phyloP scores from a whole-genome alignment of 2,888 invertebrate species.

The Macrophya annulata region DNA sequence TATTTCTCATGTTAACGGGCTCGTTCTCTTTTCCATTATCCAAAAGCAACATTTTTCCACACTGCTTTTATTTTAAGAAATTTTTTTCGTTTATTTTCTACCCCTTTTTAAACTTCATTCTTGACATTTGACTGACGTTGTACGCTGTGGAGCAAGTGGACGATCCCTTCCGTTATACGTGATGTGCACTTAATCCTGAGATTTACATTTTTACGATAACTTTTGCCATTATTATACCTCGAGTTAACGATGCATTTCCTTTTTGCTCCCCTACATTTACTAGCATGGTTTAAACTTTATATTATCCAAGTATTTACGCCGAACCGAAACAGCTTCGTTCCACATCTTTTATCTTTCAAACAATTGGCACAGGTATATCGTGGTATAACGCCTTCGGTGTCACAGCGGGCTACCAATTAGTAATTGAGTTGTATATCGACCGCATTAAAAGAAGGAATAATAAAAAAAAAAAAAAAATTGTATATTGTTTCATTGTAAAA shows the following conservation, averaged over 20 bases:
- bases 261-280: neutral
- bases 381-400: conserved; percentile 18
- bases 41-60: neutral
- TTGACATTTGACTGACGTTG: neutral
- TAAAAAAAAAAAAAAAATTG: conserved; percentile 11
- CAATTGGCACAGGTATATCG: neutral
- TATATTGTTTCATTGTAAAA: conserved; percentile 51
- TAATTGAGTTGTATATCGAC: conserved; percentile 29
- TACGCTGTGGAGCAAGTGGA: neutral
- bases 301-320: neutral
- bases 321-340: neutral
- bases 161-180: neutral
- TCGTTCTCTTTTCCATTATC: conserved; percentile 27
- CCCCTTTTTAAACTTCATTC: neutral
- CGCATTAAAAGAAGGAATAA: conserved; percentile 11
- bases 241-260: conserved; percentile 10
- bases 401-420: conserved; percentile 50
- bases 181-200: conserved; percentile 8
- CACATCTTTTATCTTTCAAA: neutral
- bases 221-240: neutral
- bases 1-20: conserved; percentile 35
- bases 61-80: neutral
- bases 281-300: neutral
- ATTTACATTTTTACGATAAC: conserved; percentile 28
- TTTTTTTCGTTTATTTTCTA: neutral